phyloP scores from a whole-genome alignment of 2,888 invertebrate species.

The Pachymerium ferrugineum region DNA sequence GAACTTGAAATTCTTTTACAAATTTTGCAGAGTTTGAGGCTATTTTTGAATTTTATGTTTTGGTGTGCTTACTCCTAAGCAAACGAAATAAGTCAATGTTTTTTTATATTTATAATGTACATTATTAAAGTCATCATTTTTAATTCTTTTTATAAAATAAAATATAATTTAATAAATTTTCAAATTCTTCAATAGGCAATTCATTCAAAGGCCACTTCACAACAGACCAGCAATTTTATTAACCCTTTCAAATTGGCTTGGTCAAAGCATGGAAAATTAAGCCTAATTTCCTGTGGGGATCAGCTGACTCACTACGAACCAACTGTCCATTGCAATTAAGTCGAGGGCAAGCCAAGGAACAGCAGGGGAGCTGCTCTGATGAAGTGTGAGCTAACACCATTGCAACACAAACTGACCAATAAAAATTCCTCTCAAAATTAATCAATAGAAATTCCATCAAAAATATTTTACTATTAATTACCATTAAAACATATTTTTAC shows the following conservation, averaged over 20 bases:
- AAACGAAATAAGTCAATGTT: no score
- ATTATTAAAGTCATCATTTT: no score
- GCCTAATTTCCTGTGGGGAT: slow-evolving; percentile 25
- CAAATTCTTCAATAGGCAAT: slow-evolving; percentile 10
- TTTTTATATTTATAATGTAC: no score
- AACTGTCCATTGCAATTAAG: slow-evolving; percentile 25
- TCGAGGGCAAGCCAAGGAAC: slow-evolving; percentile 14
- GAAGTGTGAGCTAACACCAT: slow-evolving; percentile 17
- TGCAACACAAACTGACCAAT: slow-evolving; percentile 10
- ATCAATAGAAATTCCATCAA: neutral
- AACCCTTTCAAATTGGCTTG: slow-evolving; percentile 27
- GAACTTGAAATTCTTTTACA: no score
- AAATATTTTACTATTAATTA: no score
- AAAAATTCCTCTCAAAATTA: neutral
- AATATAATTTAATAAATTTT: slow-evolving; percentile 6
- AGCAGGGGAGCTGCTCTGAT: slow-evolving; percentile 21
- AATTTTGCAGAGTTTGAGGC: no score
- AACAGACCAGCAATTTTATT: slow-evolving; percentile 23
- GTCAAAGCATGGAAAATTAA: slow-evolving; percentile 19
- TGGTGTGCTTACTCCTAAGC: no score
- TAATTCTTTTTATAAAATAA: no score
- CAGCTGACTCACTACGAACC: slow-evolving; percentile 19
- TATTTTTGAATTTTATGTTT: no score
- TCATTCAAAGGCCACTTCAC: slow-evolving; percentile 10
- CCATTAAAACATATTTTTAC: no score